phyloP scores from a whole-genome alignment of 2,113 vertebrate species.

The Trogon surrucura region DNA sequence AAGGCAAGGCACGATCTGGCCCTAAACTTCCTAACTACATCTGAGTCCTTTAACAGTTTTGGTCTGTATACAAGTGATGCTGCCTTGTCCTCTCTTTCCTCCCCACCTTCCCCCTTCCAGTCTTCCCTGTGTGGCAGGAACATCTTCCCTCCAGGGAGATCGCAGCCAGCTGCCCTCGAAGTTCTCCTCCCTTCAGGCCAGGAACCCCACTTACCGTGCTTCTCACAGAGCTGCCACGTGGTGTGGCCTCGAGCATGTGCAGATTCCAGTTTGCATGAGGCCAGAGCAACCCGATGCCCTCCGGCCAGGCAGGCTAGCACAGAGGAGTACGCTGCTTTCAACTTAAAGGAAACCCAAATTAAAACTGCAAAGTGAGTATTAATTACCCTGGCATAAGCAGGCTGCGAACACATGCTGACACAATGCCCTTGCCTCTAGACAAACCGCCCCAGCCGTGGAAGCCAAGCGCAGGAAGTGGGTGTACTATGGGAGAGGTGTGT shows the following conservation, averaged over 20 bases:
- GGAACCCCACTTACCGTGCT: not conserved
- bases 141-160: not conserved
- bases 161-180: not conserved
- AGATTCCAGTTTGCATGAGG: not conserved
- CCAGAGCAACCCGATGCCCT: not conserved
- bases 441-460: slow-evolving; percentile 33
- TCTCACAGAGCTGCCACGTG: not conserved
- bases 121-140: not conserved
- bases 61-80: not conserved
- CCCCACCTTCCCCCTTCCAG: not conserved
- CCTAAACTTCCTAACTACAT: not conserved
- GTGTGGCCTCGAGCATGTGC: accelerated
- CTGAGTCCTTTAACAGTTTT: not conserved
- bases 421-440: slow-evolving; percentile 12
- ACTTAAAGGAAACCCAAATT: slow-evolving; percentile 52
- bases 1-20: not conserved
- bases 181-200: not conserved
- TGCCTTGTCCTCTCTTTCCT: not conserved
- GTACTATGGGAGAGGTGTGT: slow-evolving; percentile 12
- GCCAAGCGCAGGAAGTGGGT: not conserved
- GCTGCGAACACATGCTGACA: not conserved
- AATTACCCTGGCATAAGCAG: slow-evolving; percentile 38
- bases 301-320: slow-evolving; percentile 10
- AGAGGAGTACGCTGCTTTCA: not conserved
- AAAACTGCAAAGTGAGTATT: slow-evolving; percentile 55